Conservation (phyloP, 2,797 vertebrate genomes). For the Lithobates sylvaticus region DNA sequence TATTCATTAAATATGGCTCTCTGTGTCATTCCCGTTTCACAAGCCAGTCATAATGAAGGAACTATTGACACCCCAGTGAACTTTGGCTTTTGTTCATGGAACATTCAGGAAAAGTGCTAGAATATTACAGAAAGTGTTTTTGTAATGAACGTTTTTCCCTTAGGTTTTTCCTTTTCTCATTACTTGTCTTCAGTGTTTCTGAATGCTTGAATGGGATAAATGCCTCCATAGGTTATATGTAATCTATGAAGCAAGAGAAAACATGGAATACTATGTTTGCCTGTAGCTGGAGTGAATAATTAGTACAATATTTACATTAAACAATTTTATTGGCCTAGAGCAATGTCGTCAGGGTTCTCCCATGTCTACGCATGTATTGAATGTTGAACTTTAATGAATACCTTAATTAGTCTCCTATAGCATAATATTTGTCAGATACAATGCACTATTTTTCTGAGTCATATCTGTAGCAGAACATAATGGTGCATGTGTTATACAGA, state of each 20-base stretch:
- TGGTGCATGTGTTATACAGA: slow-evolving; percentile 5
- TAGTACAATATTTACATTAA: slow-evolving; percentile 39
- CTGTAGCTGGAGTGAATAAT: slow-evolving; percentile 30
- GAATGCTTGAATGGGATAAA: slow-evolving; percentile 25
- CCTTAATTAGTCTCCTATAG: neutral
- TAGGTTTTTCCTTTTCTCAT: neutral
- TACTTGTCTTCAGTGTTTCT: slow-evolving; percentile 24
- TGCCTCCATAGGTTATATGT: slow-evolving; percentile 32
- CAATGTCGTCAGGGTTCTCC: neutral
- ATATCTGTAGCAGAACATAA: neutral
- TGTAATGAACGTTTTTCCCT: neutral
- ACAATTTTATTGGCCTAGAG: slow-evolving; percentile 12
- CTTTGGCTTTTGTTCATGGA: neutral
- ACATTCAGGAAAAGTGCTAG: neutral
- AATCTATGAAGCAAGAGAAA: slow-evolving; percentile 34
- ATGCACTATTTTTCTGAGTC: neutral
- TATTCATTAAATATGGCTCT: neutral
- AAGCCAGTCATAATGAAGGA: neutral
- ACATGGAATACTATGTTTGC: neutral
- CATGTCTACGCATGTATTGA: slow-evolving; percentile 15
- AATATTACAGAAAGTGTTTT: neutral
- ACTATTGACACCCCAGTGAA: neutral
- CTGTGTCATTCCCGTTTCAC: neutral
- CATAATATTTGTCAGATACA: slow-evolving; percentile 8
- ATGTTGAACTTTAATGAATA: neutral